Evolutionary conservation across 2,888 invertebrate species (phyloP).

Genomic region (Hyposoter didymator): DNA sequence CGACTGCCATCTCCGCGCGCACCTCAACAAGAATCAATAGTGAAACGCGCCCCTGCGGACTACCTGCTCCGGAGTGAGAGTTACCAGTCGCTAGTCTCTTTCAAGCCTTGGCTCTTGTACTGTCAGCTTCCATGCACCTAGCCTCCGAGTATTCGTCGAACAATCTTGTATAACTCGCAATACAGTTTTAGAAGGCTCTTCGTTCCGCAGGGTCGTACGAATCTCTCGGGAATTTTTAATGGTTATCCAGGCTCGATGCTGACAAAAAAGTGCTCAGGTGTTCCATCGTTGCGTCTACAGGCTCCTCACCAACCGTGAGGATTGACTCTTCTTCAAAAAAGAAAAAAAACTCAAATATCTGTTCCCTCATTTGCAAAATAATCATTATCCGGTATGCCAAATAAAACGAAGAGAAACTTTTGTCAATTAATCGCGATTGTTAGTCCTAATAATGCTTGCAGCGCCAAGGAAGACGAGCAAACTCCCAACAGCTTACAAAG

Average conservation of each 20-base stretch:
- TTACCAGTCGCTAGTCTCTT: slow-evolving; percentile 53
- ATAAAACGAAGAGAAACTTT: neutral
- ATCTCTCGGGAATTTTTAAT: neutral
- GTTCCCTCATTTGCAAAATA: neutral
- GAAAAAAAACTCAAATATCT: neutral
- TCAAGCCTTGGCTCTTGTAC: slow-evolving; percentile 54
- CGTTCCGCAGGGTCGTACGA: neutral
- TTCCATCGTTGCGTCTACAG: neutral
- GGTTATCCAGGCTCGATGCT: neutral
- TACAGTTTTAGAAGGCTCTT: neutral
- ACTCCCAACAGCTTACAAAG: neutral
- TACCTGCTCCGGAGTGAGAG: slow-evolving; percentile 67
- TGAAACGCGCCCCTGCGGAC: slow-evolving; percentile 68
- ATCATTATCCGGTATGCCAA: neutral
- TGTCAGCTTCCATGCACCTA: slow-evolving; percentile 61
- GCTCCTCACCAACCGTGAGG: neutral
- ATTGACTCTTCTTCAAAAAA: neutral
- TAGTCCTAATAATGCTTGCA: neutral
- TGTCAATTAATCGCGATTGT: neutral
- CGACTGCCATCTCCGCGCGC: slow-evolving; percentile 66
- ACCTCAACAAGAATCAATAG: slow-evolving; percentile 76
- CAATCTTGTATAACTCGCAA: neutral
- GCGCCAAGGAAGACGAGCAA: neutral
- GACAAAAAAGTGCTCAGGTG: neutral
- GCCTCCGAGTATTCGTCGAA: slow-evolving; percentile 7